Evolutionary conservation across 2,888 invertebrate genomes (phyloP).

Genomic region (Limnephilus marmoratus): DNA sequence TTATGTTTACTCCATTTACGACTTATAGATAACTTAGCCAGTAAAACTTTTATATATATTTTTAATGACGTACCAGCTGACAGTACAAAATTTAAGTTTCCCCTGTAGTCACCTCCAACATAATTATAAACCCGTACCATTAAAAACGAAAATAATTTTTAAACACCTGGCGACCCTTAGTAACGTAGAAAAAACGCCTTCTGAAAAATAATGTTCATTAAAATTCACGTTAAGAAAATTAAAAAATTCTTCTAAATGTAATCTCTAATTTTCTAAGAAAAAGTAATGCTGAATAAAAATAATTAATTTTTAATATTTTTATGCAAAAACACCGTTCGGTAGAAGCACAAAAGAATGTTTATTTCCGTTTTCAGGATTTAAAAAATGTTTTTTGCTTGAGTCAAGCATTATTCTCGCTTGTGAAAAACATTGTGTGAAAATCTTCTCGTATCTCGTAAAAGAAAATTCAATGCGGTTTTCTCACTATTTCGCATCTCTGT

Average conservation of each 20-base stretch:
- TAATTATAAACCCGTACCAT: background rate
- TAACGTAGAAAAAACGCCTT: background rate
- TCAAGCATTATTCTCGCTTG: background rate
- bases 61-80: background rate
- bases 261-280: background rate
- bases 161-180: background rate
- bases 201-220: background rate
- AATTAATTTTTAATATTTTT: background rate
- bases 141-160: background rate
- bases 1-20: no score
- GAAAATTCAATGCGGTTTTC: background rate
- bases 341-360: background rate
- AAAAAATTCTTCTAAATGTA: background rate
- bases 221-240: background rate
- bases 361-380: background rate
- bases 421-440: background rate
- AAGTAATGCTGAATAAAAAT: background rate
- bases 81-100: background rate
- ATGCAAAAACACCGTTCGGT: background rate
- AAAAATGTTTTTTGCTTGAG: background rate
- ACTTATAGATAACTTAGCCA: background rate
- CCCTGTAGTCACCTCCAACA: background rate
- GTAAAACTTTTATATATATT: background rate
- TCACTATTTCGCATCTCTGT: background rate
- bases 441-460: background rate